phyloP scores from a whole-genome alignment of 2,888 invertebrate species.

The Philopedon plagiatum region DNA sequence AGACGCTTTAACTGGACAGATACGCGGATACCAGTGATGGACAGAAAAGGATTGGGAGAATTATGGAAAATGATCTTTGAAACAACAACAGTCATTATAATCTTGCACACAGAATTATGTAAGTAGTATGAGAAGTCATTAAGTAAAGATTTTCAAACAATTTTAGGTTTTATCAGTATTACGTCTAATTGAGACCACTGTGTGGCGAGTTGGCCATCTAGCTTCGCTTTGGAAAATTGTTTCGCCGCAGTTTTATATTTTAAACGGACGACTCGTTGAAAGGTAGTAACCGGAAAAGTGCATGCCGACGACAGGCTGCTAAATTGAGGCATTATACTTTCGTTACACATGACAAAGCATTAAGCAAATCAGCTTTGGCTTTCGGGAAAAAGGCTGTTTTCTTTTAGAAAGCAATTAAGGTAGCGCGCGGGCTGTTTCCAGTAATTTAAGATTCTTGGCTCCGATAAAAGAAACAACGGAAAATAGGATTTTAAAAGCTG shows the following conservation, averaged over 20 bases:
- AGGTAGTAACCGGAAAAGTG: constrained; percentile 64
- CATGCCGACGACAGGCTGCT: constrained; percentile 68
- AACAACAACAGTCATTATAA: too few species aligned
- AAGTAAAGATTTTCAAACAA: too few species aligned
- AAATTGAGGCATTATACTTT: constrained; percentile 68
- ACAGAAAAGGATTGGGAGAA: too few species aligned
- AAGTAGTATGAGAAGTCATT: too few species aligned
- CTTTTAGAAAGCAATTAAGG: constrained; percentile 60
- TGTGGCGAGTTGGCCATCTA: constrained; percentile 40
- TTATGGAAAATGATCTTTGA: too few species aligned
- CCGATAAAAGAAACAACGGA: constrained; percentile 31
- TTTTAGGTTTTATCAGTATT: too few species aligned
- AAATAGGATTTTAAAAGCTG: constrained; percentile 31
- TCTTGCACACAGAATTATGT: too few species aligned
- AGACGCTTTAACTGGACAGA: too few species aligned
- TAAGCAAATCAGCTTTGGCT: constrained; percentile 64
- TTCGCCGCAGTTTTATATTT: constrained; percentile 63
- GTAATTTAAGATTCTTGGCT: constrained; percentile 19
- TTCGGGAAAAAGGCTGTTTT: constrained; percentile 55
- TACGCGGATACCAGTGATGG: too few species aligned
- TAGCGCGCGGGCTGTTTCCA: constrained; percentile 39
- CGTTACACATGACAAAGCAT: constrained; percentile 65
- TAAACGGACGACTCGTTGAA: constrained; percentile 61
- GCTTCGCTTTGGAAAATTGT: constrained; percentile 63
- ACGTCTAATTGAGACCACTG: constrained; percentile 13